These are phyloP conservation scores for Hemibagrus guttatus DNA, from an alignment of 2,797 vertebrate species.

Conservation along the genomic window DNA sequence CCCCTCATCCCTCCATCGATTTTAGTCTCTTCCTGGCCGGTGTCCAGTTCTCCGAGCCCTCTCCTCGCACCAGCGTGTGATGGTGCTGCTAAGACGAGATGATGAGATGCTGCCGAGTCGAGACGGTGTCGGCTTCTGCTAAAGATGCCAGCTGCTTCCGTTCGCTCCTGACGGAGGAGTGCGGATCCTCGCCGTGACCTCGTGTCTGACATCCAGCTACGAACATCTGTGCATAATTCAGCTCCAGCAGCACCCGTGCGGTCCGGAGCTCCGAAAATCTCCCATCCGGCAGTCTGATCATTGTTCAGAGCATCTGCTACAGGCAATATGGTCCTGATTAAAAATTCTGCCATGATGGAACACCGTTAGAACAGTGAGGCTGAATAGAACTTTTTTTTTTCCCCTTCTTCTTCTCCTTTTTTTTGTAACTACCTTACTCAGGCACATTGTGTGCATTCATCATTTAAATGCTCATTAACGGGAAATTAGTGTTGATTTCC, in stretches of 20 bases:
- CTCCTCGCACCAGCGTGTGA: neutral
- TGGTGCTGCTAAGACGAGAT: constrained; percentile 9
- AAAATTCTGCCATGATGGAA: constrained; percentile 46
- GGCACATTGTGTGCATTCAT: constrained; percentile 54
- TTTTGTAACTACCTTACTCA: constrained; percentile 36
- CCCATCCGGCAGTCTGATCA: constrained; percentile 33
- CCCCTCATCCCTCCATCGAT: neutral
- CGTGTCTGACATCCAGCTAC: constrained; percentile 31
- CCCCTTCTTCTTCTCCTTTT: neutral
- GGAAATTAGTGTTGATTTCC: constrained; percentile 56
- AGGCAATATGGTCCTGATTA: constrained; percentile 46
- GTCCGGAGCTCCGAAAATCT: constrained; percentile 22
- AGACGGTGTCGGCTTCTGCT: constrained; percentile 57
- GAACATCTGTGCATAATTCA: constrained; percentile 35
- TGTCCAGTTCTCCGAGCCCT: constrained; percentile 42
- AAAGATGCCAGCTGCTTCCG: constrained; percentile 51
- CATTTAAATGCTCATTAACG: constrained; percentile 59
- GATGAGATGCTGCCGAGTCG: constrained; percentile 53
- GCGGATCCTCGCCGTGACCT: constrained; percentile 27
- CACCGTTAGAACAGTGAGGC: constrained; percentile 21
- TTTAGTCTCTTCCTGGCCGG: constrained; percentile 47
- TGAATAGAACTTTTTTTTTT: neutral
- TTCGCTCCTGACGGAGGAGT: constrained; percentile 25
- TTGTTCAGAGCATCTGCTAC: constrained; percentile 52
- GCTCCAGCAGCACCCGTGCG: constrained; percentile 16